Evolutionary conservation across 2,113 vertebrate species (phyloP), one percentile per base, ranked within the genome.

Genomic region (Tupaia chinensis): DNA sequence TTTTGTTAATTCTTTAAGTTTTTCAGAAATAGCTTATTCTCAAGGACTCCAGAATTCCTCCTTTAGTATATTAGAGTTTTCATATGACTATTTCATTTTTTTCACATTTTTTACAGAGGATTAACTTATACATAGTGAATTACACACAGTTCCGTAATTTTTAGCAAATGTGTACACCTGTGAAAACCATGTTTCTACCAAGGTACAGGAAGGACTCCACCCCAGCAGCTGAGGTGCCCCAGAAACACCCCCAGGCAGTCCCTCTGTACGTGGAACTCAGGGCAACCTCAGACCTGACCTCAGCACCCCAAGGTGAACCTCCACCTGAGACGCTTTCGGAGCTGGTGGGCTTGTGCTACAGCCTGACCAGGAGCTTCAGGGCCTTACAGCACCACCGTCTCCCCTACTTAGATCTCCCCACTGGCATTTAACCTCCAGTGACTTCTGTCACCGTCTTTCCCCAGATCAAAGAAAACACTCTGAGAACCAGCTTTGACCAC

Each of bases 1-100:
- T 63, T 96, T 87, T 83, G 83, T 60, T 94, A 92, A 78, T 85
- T 92, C 10, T 69, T 89, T 84, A 44, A 44, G 44, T 65, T 88
- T 92, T 94, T 94, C 58, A 83, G 77, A 94, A 78, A 56, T 23
- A 60, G 70, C 63, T 77, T 17, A 87, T 84, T 34, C 78, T 66
- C 58, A 92, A 91, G 44, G 83, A 58, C 66, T 27, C 7, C 66
- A 72, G 44, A 89, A 72, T 73, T 79, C 85, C 44, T 78, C 23
- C 65, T 83, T 84, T 44, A 25, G 88, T 58, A 29, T 27, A 56
- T 29, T 56, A n/a, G 20, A 63, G 14, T 25, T 89, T 94, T 83
- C 70, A 76, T 53, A 16, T n/a, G 29, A 29, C 25, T 58, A 34
- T 77, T 83, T 63, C 17, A 44, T 63, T 85, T 56, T 54, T 58